Conservation (phyloP, 2,113 vertebrate species). For the Stigmatopora nigra region DNA sequence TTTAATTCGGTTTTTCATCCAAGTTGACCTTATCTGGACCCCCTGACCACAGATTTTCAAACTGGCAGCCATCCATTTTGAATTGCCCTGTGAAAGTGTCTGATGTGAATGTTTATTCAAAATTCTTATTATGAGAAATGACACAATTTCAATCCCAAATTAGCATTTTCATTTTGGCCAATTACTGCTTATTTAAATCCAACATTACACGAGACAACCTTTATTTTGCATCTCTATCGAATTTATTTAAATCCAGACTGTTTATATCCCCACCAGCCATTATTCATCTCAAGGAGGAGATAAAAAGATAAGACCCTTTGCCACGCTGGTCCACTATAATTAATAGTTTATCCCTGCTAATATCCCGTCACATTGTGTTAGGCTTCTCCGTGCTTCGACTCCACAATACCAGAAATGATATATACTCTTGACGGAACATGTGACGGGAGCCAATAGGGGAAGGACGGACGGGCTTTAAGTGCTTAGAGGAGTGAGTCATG, state of each 20-base stretch:
- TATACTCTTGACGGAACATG: conserved; percentile 3
- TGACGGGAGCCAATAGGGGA: background rate
- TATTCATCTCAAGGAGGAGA: conserved; percentile 33
- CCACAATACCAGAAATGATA: conserved; percentile 48
- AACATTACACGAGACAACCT: background rate
- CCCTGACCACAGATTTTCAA: too few species aligned
- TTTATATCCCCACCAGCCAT: conserved; percentile 12
- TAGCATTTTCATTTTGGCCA: background rate
- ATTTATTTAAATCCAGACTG: background rate
- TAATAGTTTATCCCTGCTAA: conserved; percentile 50
- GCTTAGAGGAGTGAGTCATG: conserved; percentile 16
- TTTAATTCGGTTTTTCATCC: too few species aligned
- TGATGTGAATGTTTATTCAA: too few species aligned
- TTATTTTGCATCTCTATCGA: background rate
- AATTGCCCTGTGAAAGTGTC: too few species aligned
- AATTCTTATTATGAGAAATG: too few species aligned
- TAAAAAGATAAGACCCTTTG: conserved; percentile 22
- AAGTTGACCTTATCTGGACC: too few species aligned
- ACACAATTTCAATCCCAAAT: background rate
- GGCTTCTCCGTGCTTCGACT: conserved; percentile 29
- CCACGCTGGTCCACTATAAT: conserved; percentile 32
- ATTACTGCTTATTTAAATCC: background rate
- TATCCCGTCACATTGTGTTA: conserved; percentile 43
- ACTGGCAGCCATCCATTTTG: too few species aligned
- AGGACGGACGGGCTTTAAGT: conserved; percentile 11